Base-by-base conservation (phyloP, 2,113 vertebrate species). In the Poeciliopsis retropinna region DNA sequence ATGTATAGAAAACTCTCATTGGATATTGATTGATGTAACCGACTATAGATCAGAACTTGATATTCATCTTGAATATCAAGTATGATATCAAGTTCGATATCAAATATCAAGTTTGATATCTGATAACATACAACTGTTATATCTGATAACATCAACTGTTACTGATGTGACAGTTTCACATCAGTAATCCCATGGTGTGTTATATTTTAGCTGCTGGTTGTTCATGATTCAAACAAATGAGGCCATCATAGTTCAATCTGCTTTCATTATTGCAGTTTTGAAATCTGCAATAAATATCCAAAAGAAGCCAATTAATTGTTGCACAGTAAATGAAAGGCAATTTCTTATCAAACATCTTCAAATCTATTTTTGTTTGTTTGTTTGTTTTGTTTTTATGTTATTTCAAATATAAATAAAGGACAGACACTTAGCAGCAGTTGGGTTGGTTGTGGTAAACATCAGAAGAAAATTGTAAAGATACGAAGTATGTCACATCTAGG, bases 201-300 rank as follows among this genome's bases (percentile, higher is more conserved):
- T 73, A 4, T 84, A 81, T 73, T 75, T 70, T 54, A 66, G 67
- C 69, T 60, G 76, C 76, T 22, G 12, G 60, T 5, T 34, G 30
- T 61, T 74, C 79, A 76, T 81, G 79, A 81, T 75, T 54, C 44
- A 86, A 83, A 85, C 51, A 78, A 85, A 88, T 70, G 68, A 83
- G 61, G 79, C 34, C 13, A 81, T 78, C 81, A 83, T 60, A 75
- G 66, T 51, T 74, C 70, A 72, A 75, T 44, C 15, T 15, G 19
- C 5, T 31, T 73, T 74, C 1, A 64, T 70, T 63, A 63, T 73
- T 81, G 70, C 64, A 54, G 76, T 85, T 75, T 82, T 76, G 41
- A 74, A 78, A 67, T 39, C 54, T 37, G 47, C 74, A 25, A 61
- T 47, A 76, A 72, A 60, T 66, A 32, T 22, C 12, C 32, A 7